Evolutionary conservation across 2,888 invertebrate genomes (phyloP), one percentile per base, ranked within the genome.

Genomic region (Hecatera dysodea): DNA sequence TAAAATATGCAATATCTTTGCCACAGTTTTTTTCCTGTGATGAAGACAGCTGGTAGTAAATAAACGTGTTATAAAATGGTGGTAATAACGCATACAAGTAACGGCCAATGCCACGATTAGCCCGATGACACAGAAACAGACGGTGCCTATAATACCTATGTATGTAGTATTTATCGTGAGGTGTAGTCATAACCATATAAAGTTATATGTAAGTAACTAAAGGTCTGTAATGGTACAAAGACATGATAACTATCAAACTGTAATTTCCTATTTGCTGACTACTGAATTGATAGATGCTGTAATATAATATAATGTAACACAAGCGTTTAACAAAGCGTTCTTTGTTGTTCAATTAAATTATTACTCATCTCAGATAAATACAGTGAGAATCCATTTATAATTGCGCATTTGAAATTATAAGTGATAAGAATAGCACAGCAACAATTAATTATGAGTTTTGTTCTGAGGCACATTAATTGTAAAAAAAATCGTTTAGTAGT

Each of bases 231-330:
- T 80, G 29, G 29, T 19, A 62, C 11, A 46, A 29, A 63, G 50
- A 66, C 78, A 80, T 80, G 76, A 50, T 74, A 80, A 62, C 44
- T n/a, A 65, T 55, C 50, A 60, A 61, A 64, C 44, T 36, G 36
- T 75, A 50, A 63, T 67, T 56, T 66, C 39, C 36, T 65, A 50
- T 74, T 79, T 48, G 29, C 50, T 61, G 48, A 7, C 29, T 48
- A 42, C 57, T 71, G 46, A 53, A 59, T 59, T 17, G 22, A 19
- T 64, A 11, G 15, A 22, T 15, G 48, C 27, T 65, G 17, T 33
- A 46, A 15, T 17, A n/a, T 33, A 46, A 15, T 17, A n/a, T 22
- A 68, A 44, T 36, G 24, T 55, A 68, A 56, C 48, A 75, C 44
- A 52, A 75, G 44, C 57, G 76, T 75, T 44, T 22, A 75, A 67